phyloP scores from a whole-genome alignment of 1,140 invertebrate species.

The Tetragonula clypearis region DNA sequence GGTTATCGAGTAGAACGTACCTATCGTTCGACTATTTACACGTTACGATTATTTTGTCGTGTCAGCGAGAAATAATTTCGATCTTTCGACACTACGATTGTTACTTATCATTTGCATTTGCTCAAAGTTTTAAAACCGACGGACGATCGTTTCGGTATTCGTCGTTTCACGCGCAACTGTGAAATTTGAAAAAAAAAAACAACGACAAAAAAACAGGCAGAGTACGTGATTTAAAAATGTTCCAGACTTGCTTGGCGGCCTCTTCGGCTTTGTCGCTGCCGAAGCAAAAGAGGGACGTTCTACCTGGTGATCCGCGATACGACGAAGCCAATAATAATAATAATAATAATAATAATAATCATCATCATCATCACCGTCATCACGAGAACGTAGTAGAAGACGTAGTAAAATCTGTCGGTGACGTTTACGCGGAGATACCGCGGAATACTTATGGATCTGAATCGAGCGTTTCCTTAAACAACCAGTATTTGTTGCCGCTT shows the following conservation, averaged over 20 bases:
- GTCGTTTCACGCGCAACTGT: not conserved
- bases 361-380: slow-evolving; percentile 40
- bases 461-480: slow-evolving; percentile 35
- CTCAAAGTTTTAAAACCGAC: not conserved
- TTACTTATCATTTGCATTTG: not conserved
- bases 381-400: slow-evolving; percentile 54
- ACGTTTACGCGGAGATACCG: slow-evolving; percentile 5
- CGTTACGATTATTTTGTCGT: too few species aligned
- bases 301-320: slow-evolving; percentile 77
- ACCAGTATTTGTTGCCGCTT: not conserved
- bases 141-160: not conserved
- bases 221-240: not conserved
- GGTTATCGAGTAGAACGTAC: too few species aligned
- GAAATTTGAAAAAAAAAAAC: not conserved
- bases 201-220: too few species aligned
- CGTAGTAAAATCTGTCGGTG: slow-evolving; percentile 24
- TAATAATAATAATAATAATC: too few species aligned
- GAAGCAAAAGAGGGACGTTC: slow-evolving; percentile 67
- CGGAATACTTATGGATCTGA: slow-evolving; percentile 49
- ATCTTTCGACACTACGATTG: not conserved
- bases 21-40: too few species aligned
- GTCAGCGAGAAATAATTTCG: too few species aligned
- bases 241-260: slow-evolving; percentile 69
- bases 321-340: slow-evolving; percentile 60
- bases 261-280: slow-evolving; percentile 50